Base-by-base conservation (phyloP, 2,888 invertebrate genomes). In the Hyppa rectilinea region DNA sequence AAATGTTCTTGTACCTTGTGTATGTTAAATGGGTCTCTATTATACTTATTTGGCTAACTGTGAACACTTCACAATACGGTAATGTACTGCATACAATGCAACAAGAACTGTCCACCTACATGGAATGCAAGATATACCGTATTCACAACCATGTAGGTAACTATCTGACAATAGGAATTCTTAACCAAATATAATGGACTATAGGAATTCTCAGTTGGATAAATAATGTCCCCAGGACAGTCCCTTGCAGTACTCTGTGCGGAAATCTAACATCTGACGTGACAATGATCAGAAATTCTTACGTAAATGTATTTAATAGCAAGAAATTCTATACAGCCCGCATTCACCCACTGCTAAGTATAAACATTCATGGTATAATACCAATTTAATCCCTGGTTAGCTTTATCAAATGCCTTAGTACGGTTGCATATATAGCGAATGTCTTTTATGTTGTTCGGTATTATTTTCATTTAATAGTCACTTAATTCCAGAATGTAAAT, bases 141-240 rank as follows among this genome's bases (percentile, higher is more conserved):
- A 55, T 31, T 50, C 26, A 12, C 53, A 55, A 63, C 71, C 80
- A 71, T 78, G 43, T 71, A 47, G 14, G 53, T 65, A 71, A 64
- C 67, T 49, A 78, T 56, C 62, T 55, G 56, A 72, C 80, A 80
- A 80, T 62, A 65, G 50, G 23, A 70, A 71, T 81, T 70, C 81
- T 70, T 74, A 45, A 52, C 73, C 73, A 67, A 81, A 81, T 67
- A 67, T 81, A 81, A 67, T 68, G 60, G 26, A 72, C 66, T 72
- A 72, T 78, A 56, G 55, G 26, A 71, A 72, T 72, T 79, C 68
- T 66, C 47, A 66, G n/a, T 66, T 66, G 43, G 65, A 66, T 47
- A 50, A 80, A 69, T 62, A 47, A 53, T 75, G 71, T 62, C 34
- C 69, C 71, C 65, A 81, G 47, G 52, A 66, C 45, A 59, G 50